Evolutionary conservation across 1,140 invertebrate genomes (phyloP).

Genomic region (Aplysia californica): DNA sequence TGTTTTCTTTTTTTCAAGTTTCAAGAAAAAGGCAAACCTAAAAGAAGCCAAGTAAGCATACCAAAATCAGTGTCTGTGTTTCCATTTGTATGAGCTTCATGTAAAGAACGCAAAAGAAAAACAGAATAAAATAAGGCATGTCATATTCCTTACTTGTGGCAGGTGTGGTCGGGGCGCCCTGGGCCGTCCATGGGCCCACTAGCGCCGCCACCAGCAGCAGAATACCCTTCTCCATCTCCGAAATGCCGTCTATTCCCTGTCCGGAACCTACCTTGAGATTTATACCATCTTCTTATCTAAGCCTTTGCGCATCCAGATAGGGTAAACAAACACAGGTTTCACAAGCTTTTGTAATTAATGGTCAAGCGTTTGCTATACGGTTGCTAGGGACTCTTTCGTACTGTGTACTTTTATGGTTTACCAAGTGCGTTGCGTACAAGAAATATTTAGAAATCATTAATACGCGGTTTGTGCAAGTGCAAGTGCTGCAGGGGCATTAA

Average conservation of each 20-base stretch:
- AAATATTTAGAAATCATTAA: too few relatives aligned
- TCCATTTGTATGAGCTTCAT: too few relatives aligned
- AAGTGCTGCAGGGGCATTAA: too few relatives aligned
- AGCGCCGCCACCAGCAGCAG: conserved; percentile 27
- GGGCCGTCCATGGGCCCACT: conserved; percentile 13
- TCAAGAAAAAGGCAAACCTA: too few relatives aligned
- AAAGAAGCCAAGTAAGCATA: not conserved
- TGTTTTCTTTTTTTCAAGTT: too few relatives aligned
- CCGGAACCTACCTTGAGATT: too few relatives aligned
- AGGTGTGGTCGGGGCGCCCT: conserved; percentile 27
- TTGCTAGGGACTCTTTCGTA: not conserved
- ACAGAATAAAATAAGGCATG: not conserved
- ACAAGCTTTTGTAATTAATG: not conserved
- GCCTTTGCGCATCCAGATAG: not conserved
- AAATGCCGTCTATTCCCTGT: not conserved
- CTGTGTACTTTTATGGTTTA: too few relatives aligned
- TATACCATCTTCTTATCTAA: not conserved
- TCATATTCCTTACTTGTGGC: conserved; percentile 25
- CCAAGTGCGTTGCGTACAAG: too few relatives aligned
- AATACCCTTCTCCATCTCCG: not conserved
- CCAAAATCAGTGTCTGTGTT: not conserved
- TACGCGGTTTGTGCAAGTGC: too few relatives aligned
- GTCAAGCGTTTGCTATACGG: too few relatives aligned
- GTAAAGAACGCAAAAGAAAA: not conserved
- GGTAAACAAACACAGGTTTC: not conserved